phyloP scores from a whole-genome alignment of 2,113 vertebrate species.

The Cyprinodon tularosa region DNA sequence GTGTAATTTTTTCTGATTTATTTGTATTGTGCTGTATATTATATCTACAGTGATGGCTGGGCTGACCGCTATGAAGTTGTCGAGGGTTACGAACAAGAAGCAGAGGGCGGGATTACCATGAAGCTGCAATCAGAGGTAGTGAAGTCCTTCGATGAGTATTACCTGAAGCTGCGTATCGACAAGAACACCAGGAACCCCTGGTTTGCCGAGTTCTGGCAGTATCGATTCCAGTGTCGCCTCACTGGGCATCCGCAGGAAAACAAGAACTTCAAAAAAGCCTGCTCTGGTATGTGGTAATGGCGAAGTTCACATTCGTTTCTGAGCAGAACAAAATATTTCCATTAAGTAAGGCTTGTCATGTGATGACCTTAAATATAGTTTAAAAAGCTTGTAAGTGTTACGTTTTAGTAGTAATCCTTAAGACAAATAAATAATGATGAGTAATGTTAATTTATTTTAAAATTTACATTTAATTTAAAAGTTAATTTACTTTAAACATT shows the following conservation, averaged over 20 bases:
- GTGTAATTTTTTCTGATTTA: not conserved
- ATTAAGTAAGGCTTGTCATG: not conserved
- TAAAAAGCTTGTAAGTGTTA: not conserved
- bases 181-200: conserved; percentile 95
- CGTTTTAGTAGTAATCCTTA: not conserved
- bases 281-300: conserved; percentile 84
- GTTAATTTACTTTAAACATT: not conserved
- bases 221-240: conserved; percentile 95
- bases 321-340: not conserved
- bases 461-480: not conserved
- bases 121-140: conserved; percentile 95
- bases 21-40: not conserved
- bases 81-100: conserved; percentile 94
- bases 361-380: not conserved
- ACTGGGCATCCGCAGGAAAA: conserved; percentile 90
- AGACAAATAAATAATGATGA: conserved; percentile 13
- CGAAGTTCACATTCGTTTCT: not conserved
- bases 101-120: conserved; percentile 97
- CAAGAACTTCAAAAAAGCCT: conserved; percentile 91
- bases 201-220: conserved; percentile 98
- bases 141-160: conserved; percentile 93
- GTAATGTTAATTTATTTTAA: conserved; percentile 14
- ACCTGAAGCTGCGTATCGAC: conserved; percentile 91
- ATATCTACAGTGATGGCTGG: conserved; percentile 89
- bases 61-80: conserved; percentile 98